These are phyloP conservation scores for Drosophila rubida DNA, from an alignment of 2,888 invertebrate species.

Conservation along the genomic window DNA sequence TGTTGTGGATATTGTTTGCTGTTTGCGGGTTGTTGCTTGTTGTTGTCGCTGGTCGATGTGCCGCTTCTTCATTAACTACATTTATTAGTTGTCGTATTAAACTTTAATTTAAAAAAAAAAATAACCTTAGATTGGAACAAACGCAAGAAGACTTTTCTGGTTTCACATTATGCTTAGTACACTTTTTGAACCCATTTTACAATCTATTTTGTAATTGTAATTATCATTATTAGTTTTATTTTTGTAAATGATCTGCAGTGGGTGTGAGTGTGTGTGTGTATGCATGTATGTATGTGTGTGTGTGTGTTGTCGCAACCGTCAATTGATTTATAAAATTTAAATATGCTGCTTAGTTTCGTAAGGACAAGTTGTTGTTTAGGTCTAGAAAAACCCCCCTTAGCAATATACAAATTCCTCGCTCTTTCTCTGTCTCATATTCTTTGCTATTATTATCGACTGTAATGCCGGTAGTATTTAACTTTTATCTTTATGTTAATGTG, in stretches of 20 bases:
- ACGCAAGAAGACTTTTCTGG: conserved; percentile 57
- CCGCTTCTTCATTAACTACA: conserved; percentile 40
- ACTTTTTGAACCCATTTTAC: conserved; percentile 52
- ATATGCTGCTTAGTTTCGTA: conserved; percentile 36
- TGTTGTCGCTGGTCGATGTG: conserved; percentile 32
- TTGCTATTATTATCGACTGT: conserved; percentile 20
- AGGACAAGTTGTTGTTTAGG: conserved; percentile 28
- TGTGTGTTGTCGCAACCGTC: conserved; percentile 40
- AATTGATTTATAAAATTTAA: conserved; percentile 51
- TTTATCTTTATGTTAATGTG: conserved; percentile 18
- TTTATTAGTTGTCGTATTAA: conserved; percentile 27
- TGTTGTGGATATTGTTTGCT: conserved; percentile 40
- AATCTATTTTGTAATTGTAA: conserved; percentile 60
- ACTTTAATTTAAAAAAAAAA: conserved; percentile 49
- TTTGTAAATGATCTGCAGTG: conserved; percentile 27
- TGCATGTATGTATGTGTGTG: conserved; percentile 23
- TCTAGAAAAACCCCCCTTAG: conserved; percentile 30
- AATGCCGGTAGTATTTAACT: conserved; percentile 8
- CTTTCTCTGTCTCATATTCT: background rate
- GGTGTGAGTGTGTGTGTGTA: conserved; percentile 17
- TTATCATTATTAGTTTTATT: conserved; percentile 67
- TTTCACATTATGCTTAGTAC: conserved; percentile 40
- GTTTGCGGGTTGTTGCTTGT: conserved; percentile 30
- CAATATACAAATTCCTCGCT: conserved; percentile 49
- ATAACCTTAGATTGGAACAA: conserved; percentile 55